Evolutionary conservation across 2,888 invertebrate species (phyloP), one percentile per base, ranked within the genome.

Genomic region (Stegana nigrithorax): DNA sequence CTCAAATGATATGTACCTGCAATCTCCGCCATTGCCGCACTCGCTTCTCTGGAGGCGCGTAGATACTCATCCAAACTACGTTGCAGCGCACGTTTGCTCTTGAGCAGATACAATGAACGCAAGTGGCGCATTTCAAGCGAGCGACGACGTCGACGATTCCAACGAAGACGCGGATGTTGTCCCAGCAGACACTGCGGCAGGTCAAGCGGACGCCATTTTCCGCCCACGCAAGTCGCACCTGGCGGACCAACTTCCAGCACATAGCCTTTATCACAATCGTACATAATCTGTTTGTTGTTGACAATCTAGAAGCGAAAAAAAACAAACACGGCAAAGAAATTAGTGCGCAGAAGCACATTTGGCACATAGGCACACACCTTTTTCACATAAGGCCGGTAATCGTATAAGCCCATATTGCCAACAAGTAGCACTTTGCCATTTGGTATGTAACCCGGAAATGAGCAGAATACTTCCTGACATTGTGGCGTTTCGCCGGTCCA

Each of bases 321-420:
- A 3, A 36, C 14, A 6, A 36, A 2, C 4, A 36, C 5, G n/a
- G 4, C n/a, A 8, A n/a, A 39, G 14, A n/a, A 39, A 39, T 1
- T 2, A 39, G 5, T 39, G 39, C n/a, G n/a, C n/a, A n/a, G n/a
- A n/a, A n/a, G n/a, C n/a, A n/a, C n/a, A n/a, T n/a, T n/a, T n/a
- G n/a, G n/a, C n/a, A n/a, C n/a, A n/a, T n/a, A n/a, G n/a, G n/a
- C n/a, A 32, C 32, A 32, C 71, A 94, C 93, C 88, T 93, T 95
- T 76, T 91, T 91, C 0, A 98, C 97, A 83, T 98, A 98, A 0
- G 95, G 94, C 59, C 96, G 88, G 82, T 98, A 98, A 83, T 97
- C 96, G 83, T 97, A 98, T 39, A 96, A 88, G 0, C 97, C 97
- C 94, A 97, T 97, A 82, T 96, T 96, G 3, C 97, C 97, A 0